Conservation (phyloP, 2,888 invertebrate genomes). For the Leptogaster cylindrica region DNA sequence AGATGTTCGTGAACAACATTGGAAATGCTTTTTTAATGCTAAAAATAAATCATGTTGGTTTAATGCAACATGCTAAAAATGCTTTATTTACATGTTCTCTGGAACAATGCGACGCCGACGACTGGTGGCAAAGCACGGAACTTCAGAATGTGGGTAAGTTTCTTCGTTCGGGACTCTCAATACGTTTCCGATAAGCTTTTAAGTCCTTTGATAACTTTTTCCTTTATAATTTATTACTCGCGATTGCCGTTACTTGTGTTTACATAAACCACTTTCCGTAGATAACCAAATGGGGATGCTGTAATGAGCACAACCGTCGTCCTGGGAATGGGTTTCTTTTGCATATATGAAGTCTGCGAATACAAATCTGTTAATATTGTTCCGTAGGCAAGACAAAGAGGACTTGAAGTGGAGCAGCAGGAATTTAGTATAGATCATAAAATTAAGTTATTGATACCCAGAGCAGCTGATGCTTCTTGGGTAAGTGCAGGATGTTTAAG, state of each 20-base stretch:
- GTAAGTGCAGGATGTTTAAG: too few species aligned
- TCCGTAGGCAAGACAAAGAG: neutral
- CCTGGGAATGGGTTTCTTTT: conserved; percentile 28
- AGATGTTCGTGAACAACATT: too few species aligned
- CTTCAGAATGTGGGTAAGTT: too few species aligned
- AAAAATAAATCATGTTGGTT: too few species aligned
- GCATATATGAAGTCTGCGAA: conserved; percentile 45
- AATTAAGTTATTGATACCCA: conserved; percentile 45
- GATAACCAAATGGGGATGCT: conserved; percentile 31
- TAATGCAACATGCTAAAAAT: too few species aligned
- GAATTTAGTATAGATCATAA: conserved; percentile 46
- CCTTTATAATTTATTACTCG: conserved; percentile 30
- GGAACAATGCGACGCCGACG: too few species aligned
- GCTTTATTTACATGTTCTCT: too few species aligned
- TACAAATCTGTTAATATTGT: conserved; percentile 41
- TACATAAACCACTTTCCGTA: conserved; percentile 29
- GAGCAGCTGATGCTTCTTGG: conserved; percentile 48
- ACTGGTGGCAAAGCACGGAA: too few species aligned
- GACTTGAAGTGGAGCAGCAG: conserved; percentile 1
- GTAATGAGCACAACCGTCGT: conserved; percentile 15
- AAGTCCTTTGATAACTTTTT: conserved; percentile 48
- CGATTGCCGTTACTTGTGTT: neutral
- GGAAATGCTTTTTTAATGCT: too few species aligned
- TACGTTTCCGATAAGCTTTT: conserved; percentile 48
- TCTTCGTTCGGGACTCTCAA: too few species aligned